Percentiles rank a stretch among this genome's conserved stretches.
These are phyloP conservation scores for Lates calcarifer DNA, from an alignment of 2,113 vertebrate genomes.

Conservation along the genomic window DNA sequence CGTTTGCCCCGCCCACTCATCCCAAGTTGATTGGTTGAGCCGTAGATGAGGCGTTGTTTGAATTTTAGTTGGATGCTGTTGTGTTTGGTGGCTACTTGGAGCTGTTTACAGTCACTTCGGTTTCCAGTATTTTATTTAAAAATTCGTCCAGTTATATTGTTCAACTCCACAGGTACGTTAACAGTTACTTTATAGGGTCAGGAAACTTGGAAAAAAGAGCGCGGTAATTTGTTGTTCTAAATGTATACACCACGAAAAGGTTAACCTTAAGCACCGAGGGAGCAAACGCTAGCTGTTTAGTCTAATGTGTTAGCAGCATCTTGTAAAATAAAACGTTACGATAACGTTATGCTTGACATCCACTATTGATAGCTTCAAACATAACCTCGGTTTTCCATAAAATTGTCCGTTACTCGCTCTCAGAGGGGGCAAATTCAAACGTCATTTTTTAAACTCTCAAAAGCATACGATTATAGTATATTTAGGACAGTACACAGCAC, in stretches of 20 bases:
- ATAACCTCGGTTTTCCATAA: not conserved
- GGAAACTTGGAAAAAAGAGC: no score
- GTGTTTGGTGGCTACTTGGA: not conserved
- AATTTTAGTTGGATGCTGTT: slow-evolving; percentile 10
- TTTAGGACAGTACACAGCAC: no score
- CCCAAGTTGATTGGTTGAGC: slow-evolving; percentile 53
- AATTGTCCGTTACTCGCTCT: no score
- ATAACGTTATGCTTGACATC: no score
- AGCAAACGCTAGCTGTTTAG: not conserved
- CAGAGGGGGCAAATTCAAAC: no score
- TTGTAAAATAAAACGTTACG: not conserved
- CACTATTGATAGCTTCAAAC: no score
- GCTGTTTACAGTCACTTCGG: not conserved
- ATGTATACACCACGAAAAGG: not conserved
- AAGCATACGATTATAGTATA: no score
- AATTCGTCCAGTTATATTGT: not conserved
- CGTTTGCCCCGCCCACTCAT: not conserved
- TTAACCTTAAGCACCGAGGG: not conserved
- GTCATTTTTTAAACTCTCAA: no score
- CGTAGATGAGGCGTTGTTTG: slow-evolving; percentile 31
- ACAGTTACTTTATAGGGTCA: not conserved
- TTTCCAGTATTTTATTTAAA: not conserved
- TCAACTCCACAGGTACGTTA: slow-evolving; percentile 23
- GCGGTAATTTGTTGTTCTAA: not conserved
- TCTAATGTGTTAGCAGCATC: not conserved